Percentiles rank a stretch among this genome's conserved stretches.
Conservation (phyloP, 2,888 invertebrate species). For the Drosophila borborema region DNA sequence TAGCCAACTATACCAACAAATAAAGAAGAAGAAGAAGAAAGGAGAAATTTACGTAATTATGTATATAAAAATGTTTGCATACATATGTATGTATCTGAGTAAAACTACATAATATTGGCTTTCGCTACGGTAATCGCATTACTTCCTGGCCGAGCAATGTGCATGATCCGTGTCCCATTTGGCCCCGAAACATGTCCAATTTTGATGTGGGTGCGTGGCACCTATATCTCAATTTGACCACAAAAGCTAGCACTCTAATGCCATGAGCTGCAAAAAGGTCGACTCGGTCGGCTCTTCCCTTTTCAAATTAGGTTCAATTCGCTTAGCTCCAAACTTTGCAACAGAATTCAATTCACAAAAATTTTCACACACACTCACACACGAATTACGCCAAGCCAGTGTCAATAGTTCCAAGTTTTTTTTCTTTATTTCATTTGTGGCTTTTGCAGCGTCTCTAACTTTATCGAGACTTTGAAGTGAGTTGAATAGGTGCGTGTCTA, state of each 20-base stretch:
- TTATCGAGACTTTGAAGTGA: constrained; percentile 60
- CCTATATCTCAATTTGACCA: constrained; percentile 74
- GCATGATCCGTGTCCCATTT: constrained; percentile 26
- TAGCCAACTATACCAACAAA: constrained; percentile 11
- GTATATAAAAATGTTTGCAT: neutral
- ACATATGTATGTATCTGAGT: neutral
- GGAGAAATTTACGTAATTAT: neutral
- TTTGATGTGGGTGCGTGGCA: constrained; percentile 66
- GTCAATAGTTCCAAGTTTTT: constrained; percentile 56
- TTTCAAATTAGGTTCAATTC: constrained; percentile 26
- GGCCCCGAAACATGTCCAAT: constrained; percentile 43
- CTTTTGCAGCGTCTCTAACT: constrained; percentile 23
- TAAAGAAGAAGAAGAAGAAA: neutral
- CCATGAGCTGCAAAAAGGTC: constrained; percentile 51
- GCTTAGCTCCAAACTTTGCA: constrained; percentile 37
- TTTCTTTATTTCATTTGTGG: neutral
- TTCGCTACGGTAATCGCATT: constrained; percentile 10
- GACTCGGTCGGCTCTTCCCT: constrained; percentile 31
- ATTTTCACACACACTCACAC: constrained; percentile 18
- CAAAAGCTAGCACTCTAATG: constrained; percentile 66
- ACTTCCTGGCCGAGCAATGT: constrained; percentile 1
- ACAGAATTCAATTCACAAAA: constrained; percentile 56
- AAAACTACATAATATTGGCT: constrained; percentile 2
- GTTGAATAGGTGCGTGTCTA: constrained; percentile 69
- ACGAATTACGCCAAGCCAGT: constrained; percentile 44